Base-by-base conservation (phyloP, 2,797 vertebrate genomes). In the Tamandua tetradactyla region DNA sequence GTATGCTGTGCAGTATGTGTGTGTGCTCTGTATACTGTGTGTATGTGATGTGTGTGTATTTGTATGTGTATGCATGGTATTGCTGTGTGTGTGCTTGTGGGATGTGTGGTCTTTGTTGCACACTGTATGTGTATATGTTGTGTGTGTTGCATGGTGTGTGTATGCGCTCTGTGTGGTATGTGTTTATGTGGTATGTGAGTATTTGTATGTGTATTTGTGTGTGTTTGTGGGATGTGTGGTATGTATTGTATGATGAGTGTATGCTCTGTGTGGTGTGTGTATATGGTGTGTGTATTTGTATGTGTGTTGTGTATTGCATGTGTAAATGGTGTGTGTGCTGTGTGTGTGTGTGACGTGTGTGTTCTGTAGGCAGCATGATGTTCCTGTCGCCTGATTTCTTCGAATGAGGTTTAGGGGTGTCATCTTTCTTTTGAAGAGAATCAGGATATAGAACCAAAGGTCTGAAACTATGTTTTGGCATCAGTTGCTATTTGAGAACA, bases 91-190 rank as follows among this genome's bases (percentile, higher is more conserved):
- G 47, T n/a, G n/a, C n/a, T n/a, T n/a, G n/a, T n/a, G n/a, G n/a
- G n/a, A n/a, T n/a, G n/a, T 47, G 47, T 47, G 47, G 0, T 35
- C 0, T 44, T 27, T 44, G 49, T n/a, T 1, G 14, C 0, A 10
- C 27, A n/a, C 23, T 17, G 8, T 37, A 0, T 74, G 83, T 44
- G 9, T 74, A 35, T 40, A 13, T 18, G 44, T 74, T 62, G 18
- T 84, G 23, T 40, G n/a, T 47, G 47, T 9, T n/a, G 8, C 2
- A 1, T n/a, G 47, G 27, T 66, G 13, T n/a, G 1, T 13, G 3
- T 74, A 35, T 32, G 5, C 1, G 10, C 47, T 47, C 47, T n/a
- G n/a, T n/a, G n/a, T n/a, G n/a, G n/a, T n/a, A 13, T 47, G 13
- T 47, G 47, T 47, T 10, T 47, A 13, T 47, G 47, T 47, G 47